Percentiles rank a stretch among this genome's conserved stretches.
These are phyloP conservation scores for Dichetophora obliterata DNA, from an alignment of 2,888 invertebrate species.

Conservation along the genomic window DNA sequence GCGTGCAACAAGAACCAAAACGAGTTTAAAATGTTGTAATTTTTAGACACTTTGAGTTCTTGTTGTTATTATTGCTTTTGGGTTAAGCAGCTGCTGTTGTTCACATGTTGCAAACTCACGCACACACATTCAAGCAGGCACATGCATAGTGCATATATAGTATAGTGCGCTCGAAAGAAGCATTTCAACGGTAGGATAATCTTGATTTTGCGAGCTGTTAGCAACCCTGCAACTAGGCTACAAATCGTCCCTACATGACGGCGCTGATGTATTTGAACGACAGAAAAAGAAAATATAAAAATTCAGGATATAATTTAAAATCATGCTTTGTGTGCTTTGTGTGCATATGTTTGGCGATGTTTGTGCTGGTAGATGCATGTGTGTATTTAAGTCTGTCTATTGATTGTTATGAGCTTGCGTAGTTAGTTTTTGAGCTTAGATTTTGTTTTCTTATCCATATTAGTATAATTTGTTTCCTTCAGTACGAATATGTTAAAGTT, in stretches of 20 bases:
- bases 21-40: constrained; percentile 1
- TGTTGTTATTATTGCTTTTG: background rate
- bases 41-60: background rate
- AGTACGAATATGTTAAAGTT: background rate
- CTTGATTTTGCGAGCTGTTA: background rate
- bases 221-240: background rate
- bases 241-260: background rate
- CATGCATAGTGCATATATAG: constrained; percentile 19
- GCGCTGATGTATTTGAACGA: background rate
- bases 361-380: background rate
- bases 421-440: constrained; percentile 30
- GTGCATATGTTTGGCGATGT: too few species aligned
- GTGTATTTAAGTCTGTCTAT: constrained; percentile 36
- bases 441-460: background rate
- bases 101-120: background rate
- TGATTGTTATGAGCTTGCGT: too few species aligned
- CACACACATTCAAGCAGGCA: background rate
- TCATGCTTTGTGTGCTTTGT: constrained; percentile 2
- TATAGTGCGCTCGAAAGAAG: constrained; percentile 17
- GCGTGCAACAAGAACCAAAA: constrained; percentile 2
- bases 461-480: background rate
- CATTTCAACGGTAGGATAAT: constrained; percentile 1
- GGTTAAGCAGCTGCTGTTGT: background rate
- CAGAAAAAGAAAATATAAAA: background rate
- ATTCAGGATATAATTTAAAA: constrained; percentile 30